Evolutionary conservation across 2,113 vertebrate species (phyloP), one percentile per base, ranked within the genome.

Genomic region (Notothenia coriiceps): DNA sequence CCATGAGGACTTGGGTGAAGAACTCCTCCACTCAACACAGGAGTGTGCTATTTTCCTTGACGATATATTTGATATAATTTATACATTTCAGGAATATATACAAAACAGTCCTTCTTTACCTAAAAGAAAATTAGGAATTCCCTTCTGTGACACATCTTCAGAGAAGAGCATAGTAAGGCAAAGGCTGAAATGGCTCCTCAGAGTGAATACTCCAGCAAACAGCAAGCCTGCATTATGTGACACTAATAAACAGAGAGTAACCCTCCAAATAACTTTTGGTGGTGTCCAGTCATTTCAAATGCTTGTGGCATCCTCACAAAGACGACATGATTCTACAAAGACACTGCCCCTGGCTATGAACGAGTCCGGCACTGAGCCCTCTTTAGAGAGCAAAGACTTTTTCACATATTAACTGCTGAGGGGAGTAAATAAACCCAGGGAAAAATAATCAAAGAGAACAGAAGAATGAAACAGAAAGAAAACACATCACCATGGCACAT

Each of bases 121-220:
- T 25, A 2, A 11, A 44, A 5, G 7, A 70, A 15, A 18, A 54
- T 43, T 15, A 52, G 10, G 20, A 46, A 18, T 5, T 20, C 10
- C 17, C 25, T 4, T 68, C 43, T 25, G 54, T 33, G 10, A 47
- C 33, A 59, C 47, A 62, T 35, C 5, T 40, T 40, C 40, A 63
- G 33, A 66, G 1, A 69, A 66, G 1, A 69, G n/a, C n/a, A n/a
- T 10, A 2, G 15, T 29, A 20, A 29, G 35, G 35, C 35, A 6
- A 40, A 40, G 35, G 35, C 35, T 40, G 35, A 79, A 88, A 84
- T 68, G 75, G 61, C 25, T 74, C 76, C 71, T 86, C 74, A 72
- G 17, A 10, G 22, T 52, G 25, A 74, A 55, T 67, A 47, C 70
- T 40, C 47, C 55, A 55, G 73, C 43, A 80, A 78, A 70, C 77